A percentile compares a stretch with the other conserved stretches of the same genome.
Conservation (phyloP, 2,113 vertebrate species). For the Plecotus auritus region DNA sequence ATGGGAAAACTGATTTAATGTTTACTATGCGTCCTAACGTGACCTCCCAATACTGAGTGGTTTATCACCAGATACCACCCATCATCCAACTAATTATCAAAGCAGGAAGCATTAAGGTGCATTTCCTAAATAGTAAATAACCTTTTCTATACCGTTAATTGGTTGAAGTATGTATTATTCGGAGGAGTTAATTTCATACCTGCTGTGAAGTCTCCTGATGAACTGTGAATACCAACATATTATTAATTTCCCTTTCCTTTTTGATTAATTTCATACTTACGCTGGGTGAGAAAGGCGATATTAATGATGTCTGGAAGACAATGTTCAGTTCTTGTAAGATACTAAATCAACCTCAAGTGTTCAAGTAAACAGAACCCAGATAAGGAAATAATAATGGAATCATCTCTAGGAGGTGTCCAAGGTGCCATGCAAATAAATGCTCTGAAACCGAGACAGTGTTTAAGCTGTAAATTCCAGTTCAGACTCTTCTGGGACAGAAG, state of each 20-base stretch:
- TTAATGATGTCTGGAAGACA: constrained; percentile 59
- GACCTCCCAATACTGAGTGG: background rate
- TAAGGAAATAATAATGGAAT: constrained; percentile 44
- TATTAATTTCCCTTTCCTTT: constrained; percentile 78
- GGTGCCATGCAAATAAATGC: background rate
- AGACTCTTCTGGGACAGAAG: background rate
- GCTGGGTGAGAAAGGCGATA: constrained; percentile 63
- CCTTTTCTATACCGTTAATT: constrained; percentile 60
- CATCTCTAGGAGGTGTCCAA: background rate
- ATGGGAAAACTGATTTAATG: constrained; percentile 41
- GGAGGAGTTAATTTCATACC: constrained; percentile 76
- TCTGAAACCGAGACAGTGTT: background rate
- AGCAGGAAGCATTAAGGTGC: constrained; percentile 15
- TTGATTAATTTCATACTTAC: constrained; percentile 80
- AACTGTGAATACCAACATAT: constrained; percentile 67
- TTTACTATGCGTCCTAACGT: background rate
- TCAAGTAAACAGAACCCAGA: constrained; percentile 66
- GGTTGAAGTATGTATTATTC: constrained; percentile 69
- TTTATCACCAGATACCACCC: constrained; percentile 46
- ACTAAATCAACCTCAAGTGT: constrained; percentile 62
- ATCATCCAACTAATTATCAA: constrained; percentile 67
- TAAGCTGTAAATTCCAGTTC: background rate
- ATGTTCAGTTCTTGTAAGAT: constrained; percentile 61
- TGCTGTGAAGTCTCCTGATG: constrained; percentile 70
- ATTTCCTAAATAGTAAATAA: constrained; percentile 52